Percentiles rank a stretch among this genome's conserved stretches.
These are phyloP conservation scores for Eulimnadia texana DNA, from an alignment of 1,140 invertebrate species.

Conservation along the genomic window DNA sequence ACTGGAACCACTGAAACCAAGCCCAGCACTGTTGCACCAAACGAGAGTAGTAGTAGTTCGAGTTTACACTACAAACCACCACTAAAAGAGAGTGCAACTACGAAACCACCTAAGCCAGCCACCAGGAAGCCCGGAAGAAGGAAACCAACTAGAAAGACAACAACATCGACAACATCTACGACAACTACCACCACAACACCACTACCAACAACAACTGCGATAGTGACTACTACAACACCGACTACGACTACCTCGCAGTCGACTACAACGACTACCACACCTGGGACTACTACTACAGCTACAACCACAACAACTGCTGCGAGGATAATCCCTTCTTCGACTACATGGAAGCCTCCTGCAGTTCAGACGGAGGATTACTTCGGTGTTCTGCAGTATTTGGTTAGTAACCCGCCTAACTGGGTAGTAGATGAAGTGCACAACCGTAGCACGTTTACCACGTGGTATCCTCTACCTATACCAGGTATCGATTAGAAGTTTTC, in stretches of 20 bases:
- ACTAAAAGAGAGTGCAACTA: constrained; percentile 16
- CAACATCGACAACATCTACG: constrained; percentile 10
- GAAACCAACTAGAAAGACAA: constrained; percentile 24
- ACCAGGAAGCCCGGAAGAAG: constrained; percentile 22
- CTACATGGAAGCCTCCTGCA: neutral
- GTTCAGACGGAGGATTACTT: neutral
- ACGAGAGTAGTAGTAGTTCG: constrained; percentile 13
- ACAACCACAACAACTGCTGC: neutral
- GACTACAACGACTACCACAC: constrained; percentile 12
- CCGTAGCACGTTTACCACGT: neutral
- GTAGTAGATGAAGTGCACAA: constrained; percentile 13
- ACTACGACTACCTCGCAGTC: constrained; percentile 21
- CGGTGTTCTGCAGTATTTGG: constrained; percentile 12
- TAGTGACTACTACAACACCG: constrained; percentile 21
- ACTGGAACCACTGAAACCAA: constrained; percentile 19
- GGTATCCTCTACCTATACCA: constrained; percentile 7
- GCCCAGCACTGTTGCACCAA: constrained; percentile 15
- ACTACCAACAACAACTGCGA: constrained; percentile 19
- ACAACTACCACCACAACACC: constrained; percentile 15
- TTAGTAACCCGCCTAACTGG: constrained; percentile 18
- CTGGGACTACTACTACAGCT: constrained; percentile 1
- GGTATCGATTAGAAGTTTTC: neutral
- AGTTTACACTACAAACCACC: constrained; percentile 16
- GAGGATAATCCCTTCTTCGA: constrained; percentile 6
- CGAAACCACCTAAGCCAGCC: constrained; percentile 24